Conservation (phyloP, 2,113 vertebrate genomes). For the Phycodurus eques region DNA sequence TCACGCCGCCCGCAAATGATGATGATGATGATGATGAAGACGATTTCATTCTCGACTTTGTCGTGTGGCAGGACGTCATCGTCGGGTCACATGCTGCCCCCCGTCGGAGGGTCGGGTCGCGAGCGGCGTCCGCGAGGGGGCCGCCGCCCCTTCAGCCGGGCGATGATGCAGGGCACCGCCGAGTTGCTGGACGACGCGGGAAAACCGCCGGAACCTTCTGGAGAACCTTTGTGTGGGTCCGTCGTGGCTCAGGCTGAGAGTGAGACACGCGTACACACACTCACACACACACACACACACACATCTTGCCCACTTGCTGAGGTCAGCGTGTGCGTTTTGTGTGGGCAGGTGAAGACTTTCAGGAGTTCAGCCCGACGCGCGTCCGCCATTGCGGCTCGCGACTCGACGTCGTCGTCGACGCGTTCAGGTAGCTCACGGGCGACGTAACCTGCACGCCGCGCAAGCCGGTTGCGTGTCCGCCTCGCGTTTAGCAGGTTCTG, state of each 20-base stretch:
- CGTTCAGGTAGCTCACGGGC: conserved; percentile 38
- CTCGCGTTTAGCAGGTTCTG: not conserved
- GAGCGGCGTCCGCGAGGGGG: conserved; percentile 30
- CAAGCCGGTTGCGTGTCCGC: not conserved
- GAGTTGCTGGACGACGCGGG: conserved; percentile 72
- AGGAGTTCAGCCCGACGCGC: conserved; percentile 86
- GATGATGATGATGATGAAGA: not conserved
- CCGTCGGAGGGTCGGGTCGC: conserved; percentile 36
- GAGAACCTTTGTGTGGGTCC: conserved; percentile 65
- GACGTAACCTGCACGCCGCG: not conserved
- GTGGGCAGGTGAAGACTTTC: conserved; percentile 82
- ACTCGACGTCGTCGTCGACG: conserved; percentile 22
- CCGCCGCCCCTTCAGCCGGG: conserved; percentile 47
- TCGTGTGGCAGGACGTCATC: not conserved
- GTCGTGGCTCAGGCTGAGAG: conserved; percentile 88
- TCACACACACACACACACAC: not conserved
- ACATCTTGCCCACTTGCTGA: no score
- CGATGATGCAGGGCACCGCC: conserved; percentile 81
- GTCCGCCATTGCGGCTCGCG: conserved; percentile 74
- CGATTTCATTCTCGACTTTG: not conserved
- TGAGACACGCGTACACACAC: conserved; percentile 59
- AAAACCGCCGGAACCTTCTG: conserved; percentile 34
- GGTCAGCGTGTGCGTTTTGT: not conserved
- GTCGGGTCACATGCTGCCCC: conserved; percentile 42
- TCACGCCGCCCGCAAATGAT: conserved; percentile 29